These are phyloP conservation scores for Uropsilus gracilis DNA, from an alignment of 2,113 vertebrate genomes.

Conservation along the genomic window DNA sequence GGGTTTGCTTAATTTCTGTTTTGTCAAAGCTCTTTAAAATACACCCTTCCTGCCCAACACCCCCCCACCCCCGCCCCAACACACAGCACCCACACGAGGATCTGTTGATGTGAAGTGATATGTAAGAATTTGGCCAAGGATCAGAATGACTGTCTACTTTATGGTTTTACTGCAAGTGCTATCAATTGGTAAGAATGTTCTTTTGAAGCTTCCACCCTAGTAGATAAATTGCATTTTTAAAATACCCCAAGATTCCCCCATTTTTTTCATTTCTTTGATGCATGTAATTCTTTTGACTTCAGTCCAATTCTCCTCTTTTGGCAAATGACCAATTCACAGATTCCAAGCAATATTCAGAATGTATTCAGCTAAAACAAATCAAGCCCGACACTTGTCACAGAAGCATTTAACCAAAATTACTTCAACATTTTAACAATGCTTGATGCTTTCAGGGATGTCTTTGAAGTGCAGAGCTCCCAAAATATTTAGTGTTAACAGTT, in stretches of 20 bases:
- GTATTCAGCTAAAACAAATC: constrained; percentile 86
- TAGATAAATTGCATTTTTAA: constrained; percentile 70
- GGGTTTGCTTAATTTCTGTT: not conserved
- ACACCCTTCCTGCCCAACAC: no score
- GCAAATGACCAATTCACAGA: constrained; percentile 77
- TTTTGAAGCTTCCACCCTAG: constrained; percentile 69
- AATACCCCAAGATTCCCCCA: constrained; percentile 38
- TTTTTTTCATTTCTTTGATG: constrained; percentile 65
- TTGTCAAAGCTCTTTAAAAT: not conserved
- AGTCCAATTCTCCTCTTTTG: constrained; percentile 78
- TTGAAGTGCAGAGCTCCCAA: constrained; percentile 88
- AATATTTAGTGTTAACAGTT: constrained; percentile 89
- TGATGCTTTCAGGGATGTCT: constrained; percentile 84
- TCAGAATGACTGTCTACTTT: constrained; percentile 6
- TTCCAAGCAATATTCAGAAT: constrained; percentile 78
- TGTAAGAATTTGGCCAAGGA: not conserved
- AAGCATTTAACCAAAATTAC: constrained; percentile 89
- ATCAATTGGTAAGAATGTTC: constrained; percentile 34
- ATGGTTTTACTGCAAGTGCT: constrained; percentile 12
- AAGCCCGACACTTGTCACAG: constrained; percentile 88
- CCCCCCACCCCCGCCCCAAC: no score
- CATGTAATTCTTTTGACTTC: constrained; percentile 74
- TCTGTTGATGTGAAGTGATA: not conserved
- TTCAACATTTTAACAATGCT: constrained; percentile 87
- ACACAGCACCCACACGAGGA: no score